These are phyloP conservation scores for Dendrocincla tyrannina DNA, from an alignment of 2,797 vertebrate genomes.

Conservation along the genomic window DNA sequence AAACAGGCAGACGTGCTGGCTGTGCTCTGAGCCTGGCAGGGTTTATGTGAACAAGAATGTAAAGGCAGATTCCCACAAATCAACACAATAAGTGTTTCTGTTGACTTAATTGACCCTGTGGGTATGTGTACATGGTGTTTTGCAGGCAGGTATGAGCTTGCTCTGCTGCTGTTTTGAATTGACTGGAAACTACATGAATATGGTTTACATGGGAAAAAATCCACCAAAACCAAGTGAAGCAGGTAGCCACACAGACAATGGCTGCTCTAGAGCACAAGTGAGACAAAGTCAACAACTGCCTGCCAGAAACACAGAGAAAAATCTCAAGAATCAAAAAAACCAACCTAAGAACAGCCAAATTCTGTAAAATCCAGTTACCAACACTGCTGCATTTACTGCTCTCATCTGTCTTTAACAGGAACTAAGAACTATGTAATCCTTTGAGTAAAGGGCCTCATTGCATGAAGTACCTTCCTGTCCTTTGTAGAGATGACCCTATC, in stretches of 20 bases:
- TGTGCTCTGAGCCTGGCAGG: accelerated
- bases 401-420: background rate
- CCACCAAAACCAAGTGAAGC: background rate
- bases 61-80: background rate
- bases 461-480: background rate
- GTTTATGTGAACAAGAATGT: background rate
- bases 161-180: background rate
- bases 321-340: background rate
- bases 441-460: background rate
- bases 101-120: background rate
- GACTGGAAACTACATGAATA: background rate
- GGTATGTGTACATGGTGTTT: background rate
- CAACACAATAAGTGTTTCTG: background rate
- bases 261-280: background rate
- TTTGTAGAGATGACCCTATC: background rate
- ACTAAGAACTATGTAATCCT: background rate
- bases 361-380: background rate
- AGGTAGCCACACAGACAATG: background rate
- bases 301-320: background rate
- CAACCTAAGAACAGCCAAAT: background rate
- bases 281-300: background rate
- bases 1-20: background rate
- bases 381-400: background rate
- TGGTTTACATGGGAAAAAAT: background rate
- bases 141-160: background rate